These are phyloP conservation scores for Sinohyriopsis cumingii DNA, from an alignment of 2,888 invertebrate species.

Conservation along the genomic window DNA sequence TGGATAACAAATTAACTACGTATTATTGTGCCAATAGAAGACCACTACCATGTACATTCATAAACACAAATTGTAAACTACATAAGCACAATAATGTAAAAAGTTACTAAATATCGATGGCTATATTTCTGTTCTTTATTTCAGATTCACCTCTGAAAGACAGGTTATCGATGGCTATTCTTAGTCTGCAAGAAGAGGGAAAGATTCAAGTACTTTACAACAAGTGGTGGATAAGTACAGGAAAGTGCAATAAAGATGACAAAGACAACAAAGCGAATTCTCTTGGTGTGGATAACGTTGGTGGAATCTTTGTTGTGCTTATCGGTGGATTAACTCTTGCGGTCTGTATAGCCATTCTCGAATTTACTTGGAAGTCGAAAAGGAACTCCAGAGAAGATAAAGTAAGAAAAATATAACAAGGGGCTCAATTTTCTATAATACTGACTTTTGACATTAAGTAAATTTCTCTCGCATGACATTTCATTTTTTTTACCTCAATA, in stretches of 20 bases:
- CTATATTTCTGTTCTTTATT: slow-evolving; percentile 9
- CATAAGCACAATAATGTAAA: too few species aligned
- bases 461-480: too few species aligned
- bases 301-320: slow-evolving; percentile 96
- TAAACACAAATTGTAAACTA: too few species aligned
- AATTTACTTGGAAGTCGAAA: slow-evolving; percentile 77
- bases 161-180: slow-evolving; percentile 94
- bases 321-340: slow-evolving; percentile 92
- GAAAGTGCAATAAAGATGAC: slow-evolving; percentile 74
- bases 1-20: too few species aligned
- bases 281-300: slow-evolving; percentile 89
- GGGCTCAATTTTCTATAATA: background rate
- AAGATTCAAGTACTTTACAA: slow-evolving; percentile 89
- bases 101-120: background rate
- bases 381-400: slow-evolving; percentile 63
- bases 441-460: too few species aligned
- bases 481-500: too few species aligned
- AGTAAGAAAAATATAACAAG: slow-evolving; percentile 36
- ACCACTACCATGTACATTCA: too few species aligned
- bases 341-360: slow-evolving; percentile 91
- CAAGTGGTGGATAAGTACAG: slow-evolving; percentile 87
- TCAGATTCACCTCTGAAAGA: slow-evolving; percentile 95
- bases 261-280: slow-evolving; percentile 90
- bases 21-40: too few species aligned
- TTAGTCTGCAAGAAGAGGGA: slow-evolving; percentile 96